Evolutionary conservation across 2,797 vertebrate genomes (phyloP), one percentile per base, ranked within the genome.

Genomic region (Setipinna tenuifilis): DNA sequence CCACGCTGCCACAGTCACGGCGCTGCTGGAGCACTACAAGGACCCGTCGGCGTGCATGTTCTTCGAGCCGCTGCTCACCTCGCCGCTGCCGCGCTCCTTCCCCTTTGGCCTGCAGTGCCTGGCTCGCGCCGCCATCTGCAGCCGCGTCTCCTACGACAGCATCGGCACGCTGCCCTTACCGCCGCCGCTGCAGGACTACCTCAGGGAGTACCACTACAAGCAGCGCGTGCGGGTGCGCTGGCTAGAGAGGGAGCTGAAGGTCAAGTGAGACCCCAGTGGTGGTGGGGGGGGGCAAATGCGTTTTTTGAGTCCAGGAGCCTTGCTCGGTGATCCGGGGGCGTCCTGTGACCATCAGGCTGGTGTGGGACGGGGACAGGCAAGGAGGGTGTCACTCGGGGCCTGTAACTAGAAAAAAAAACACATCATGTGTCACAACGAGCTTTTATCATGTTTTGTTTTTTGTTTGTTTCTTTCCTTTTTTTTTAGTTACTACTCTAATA

Each of bases 201-300:
- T 99, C 93, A 99, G 99, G 95, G 98, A 99, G 93, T 99, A 99
- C 96, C 98, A 99, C 93, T 99, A 99, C 94, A 99, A 99, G 94
- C 98, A 99, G 89, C 99, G 99, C 95, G 98, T 99, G 93, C 96
- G 98, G 88, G 97, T 99, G 90, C 97, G 98, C 94, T 99, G 98
- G 98, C 94, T 99, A 91, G 98, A 99, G 94, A 95, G 98, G 93
- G 98, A 99, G 93, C 97, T 98, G 89, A 99, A 99, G 93, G 92
- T 97, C 71, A 98, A 99, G 95, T 99, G 95, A 96, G 86, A 85
- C 28, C 10, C 21, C 19, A n/a, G 0, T 3, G 25, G 25, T 2
- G 68, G 25, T 0, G 65, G 65, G 5, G 68, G 6, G 25, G 14
- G 4, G 28, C 6, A 4, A 16, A 12, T 41, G 68, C 11, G 62